These are phyloP conservation scores for Brachylomia viminalis DNA, from an alignment of 2,888 invertebrate species.

Conservation along the genomic window DNA sequence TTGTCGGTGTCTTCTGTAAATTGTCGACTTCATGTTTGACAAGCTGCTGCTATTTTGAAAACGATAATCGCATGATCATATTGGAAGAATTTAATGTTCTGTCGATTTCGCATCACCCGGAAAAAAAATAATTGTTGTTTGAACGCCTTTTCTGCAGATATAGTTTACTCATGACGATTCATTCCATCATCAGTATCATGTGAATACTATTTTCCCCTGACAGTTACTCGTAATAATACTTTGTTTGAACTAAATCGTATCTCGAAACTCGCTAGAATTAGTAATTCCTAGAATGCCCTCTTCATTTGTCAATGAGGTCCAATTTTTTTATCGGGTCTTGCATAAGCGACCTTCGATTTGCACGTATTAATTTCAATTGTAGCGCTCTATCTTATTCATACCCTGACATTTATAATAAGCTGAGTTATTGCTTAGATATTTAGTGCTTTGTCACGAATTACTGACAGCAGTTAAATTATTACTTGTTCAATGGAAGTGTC, in stretches of 20 bases:
- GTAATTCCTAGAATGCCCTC: background rate
- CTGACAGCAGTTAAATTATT: slow-evolving; percentile 46
- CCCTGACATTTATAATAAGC: slow-evolving; percentile 16
- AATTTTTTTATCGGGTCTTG: background rate
- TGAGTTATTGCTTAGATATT: slow-evolving; percentile 51
- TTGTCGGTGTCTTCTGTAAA: background rate
- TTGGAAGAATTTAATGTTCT: background rate
- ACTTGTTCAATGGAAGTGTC: slow-evolving; percentile 43
- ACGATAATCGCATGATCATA: too few species aligned
- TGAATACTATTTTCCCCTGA: background rate
- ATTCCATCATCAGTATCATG: background rate
- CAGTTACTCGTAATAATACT: background rate
- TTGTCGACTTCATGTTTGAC: too few species aligned
- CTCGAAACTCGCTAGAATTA: background rate
- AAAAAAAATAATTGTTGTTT: background rate
- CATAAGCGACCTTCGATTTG: background rate
- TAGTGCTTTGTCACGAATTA: slow-evolving; percentile 45
- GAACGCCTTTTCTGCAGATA: background rate
- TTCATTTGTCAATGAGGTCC: background rate
- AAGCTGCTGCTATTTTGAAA: background rate
- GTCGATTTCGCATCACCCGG: too few species aligned
- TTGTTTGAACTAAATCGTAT: background rate
- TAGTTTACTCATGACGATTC: background rate
- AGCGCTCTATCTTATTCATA: slow-evolving; percentile 31
- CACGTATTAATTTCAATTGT: slow-evolving; percentile 5